Evolutionary conservation across 64 coral and sea anemone genomes (phyloP).

Genomic region (Montipora cactus): DNA sequence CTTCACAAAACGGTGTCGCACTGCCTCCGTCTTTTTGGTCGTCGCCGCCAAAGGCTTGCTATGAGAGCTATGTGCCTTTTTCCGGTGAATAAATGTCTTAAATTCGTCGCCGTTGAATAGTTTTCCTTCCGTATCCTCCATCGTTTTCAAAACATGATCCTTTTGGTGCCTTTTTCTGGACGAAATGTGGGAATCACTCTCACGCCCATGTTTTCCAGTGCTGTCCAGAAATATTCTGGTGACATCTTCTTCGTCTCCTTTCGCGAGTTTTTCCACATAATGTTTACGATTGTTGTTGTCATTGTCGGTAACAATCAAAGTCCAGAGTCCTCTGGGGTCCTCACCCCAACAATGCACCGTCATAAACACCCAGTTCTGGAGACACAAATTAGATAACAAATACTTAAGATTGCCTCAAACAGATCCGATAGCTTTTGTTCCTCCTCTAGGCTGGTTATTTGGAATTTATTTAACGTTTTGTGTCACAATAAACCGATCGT

Average conservation of each 20-base stretch:
- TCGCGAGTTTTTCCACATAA: slow-evolving; percentile 67
- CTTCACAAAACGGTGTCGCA: neutral
- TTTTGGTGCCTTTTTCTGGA: slow-evolving; percentile 4
- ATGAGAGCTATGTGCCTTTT: neutral
- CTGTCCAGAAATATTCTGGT: slow-evolving; percentile 79
- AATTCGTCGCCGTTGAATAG: slow-evolving; percentile 71
- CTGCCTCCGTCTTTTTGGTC: neutral
- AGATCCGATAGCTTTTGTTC: neutral
- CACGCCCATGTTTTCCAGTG: slow-evolving; percentile 35
- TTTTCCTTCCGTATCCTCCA: slow-evolving; percentile 73
- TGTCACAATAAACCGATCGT: no score
- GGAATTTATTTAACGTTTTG: no score
- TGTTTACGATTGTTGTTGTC: slow-evolving; percentile 88
- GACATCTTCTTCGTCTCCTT: slow-evolving; percentile 86
- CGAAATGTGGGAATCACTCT: neutral
- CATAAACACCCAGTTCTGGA: slow-evolving; percentile 98
- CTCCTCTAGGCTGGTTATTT: neutral
- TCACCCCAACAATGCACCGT: slow-evolving; percentile 98
- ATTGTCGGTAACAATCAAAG: slow-evolving; percentile 93
- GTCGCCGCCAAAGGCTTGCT: neutral
- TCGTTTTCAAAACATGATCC: slow-evolving; percentile 73
- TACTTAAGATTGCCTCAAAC: neutral
- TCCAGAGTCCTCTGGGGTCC: slow-evolving; percentile 94
- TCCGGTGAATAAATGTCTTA: slow-evolving; percentile 20
- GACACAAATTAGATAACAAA: neutral